Percentiles rank a stretch among this genome's conserved stretches.
Evolutionary conservation across 2,888 invertebrate species (phyloP).

Genomic region (Meteorus colon): DNA sequence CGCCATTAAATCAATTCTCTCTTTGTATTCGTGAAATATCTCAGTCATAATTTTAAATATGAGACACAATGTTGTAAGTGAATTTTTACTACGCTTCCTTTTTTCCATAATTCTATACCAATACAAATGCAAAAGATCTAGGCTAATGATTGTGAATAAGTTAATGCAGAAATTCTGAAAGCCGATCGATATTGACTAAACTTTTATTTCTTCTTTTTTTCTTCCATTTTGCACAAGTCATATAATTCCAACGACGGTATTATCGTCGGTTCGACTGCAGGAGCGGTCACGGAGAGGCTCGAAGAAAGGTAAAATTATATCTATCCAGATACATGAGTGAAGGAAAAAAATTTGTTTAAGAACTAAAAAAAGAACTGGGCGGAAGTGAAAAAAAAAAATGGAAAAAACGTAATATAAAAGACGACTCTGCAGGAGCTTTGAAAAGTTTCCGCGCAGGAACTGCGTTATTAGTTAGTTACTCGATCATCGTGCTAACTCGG

Average conservation of each 20-base stretch:
- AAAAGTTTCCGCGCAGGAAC: slow-evolving; percentile 46
- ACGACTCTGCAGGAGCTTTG: slow-evolving; percentile 35
- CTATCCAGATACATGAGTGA: background rate
- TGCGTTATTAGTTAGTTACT: slow-evolving; percentile 51
- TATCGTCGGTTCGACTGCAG: slow-evolving; percentile 13
- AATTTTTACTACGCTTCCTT: background rate
- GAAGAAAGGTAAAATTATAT: background rate
- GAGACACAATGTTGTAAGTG: too few relatives aligned
- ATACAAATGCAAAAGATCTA: background rate
- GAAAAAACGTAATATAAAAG: background rate
- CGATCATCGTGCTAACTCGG: slow-evolving; percentile 44
- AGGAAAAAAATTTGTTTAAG: slow-evolving; percentile 21
- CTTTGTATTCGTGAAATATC: too few relatives aligned
- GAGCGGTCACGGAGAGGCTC: slow-evolving; percentile 33
- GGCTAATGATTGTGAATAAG: slow-evolving; percentile 8
- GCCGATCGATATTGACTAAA: slow-evolving; percentile 22
- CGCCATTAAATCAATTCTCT: too few relatives aligned
- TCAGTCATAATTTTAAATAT: too few relatives aligned
- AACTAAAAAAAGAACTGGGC: slow-evolving; percentile 21
- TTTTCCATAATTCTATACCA: background rate
- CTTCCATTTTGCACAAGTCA: background rate
- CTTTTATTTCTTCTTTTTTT: background rate
- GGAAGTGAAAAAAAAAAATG: slow-evolving; percentile 20
- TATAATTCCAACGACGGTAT: slow-evolving; percentile 23
- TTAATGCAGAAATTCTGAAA: slow-evolving; percentile 29